Percentiles rank a stretch among this genome's conserved stretches.
phyloP scores from a whole-genome alignment of 2,797 vertebrate genomes.

The Microctenopoma lineatum region DNA sequence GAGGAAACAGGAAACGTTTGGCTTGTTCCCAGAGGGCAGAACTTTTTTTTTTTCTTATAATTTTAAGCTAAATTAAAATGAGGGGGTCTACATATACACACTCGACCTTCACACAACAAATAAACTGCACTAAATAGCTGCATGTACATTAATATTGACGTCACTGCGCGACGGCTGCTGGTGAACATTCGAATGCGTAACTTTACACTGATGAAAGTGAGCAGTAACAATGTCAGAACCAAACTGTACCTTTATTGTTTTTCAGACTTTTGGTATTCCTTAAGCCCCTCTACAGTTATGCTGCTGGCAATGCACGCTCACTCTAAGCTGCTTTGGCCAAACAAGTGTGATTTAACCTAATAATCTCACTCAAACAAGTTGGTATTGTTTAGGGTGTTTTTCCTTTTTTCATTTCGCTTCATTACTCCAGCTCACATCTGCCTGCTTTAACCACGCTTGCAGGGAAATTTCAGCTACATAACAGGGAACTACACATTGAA shows the following conservation, averaged over 20 bases:
- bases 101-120: conserved; percentile 1
- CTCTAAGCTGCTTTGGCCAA: conserved; percentile 83
- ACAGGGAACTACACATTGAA: background rate
- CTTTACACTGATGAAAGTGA: conserved; percentile 18
- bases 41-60: background rate
- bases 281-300: conserved; percentile 73
- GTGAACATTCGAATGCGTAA: conserved; percentile 11
- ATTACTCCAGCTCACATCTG: conserved; percentile 27
- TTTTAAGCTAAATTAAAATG: conserved; percentile 15
- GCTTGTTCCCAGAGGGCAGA: background rate
- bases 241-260: conserved; percentile 69
- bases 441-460: conserved; percentile 17
- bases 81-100: background rate
- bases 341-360: conserved; percentile 83
- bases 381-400: conserved; percentile 81
- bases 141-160: background rate
- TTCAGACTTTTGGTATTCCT: conserved; percentile 78
- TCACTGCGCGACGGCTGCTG: background rate
- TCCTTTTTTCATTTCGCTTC: conserved; percentile 45
- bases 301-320: conserved; percentile 69
- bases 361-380: conserved; percentile 83
- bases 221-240: conserved; percentile 49
- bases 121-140: background rate
- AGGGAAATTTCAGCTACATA: conserved; percentile 19
- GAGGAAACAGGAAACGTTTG: background rate